Evolutionary conservation across 2,797 vertebrate species (phyloP).

Genomic region (Enteromius anoplus): DNA sequence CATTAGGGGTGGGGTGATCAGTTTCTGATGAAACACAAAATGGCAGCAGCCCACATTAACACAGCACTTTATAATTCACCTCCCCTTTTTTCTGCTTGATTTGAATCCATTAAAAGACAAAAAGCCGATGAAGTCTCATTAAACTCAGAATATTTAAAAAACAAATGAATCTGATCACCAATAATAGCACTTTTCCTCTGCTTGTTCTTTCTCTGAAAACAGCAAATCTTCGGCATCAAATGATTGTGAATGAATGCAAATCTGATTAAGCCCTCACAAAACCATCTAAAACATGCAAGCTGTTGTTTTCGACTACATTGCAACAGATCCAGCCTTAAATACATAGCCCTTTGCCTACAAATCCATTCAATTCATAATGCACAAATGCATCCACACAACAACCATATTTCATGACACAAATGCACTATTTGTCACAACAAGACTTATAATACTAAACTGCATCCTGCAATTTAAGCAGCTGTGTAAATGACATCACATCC

Average conservation of each 20-base stretch:
- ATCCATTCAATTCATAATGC: background rate
- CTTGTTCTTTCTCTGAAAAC: slow-evolving; percentile 12
- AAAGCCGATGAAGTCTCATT: background rate
- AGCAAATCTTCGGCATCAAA: slow-evolving; percentile 27
- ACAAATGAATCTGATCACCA: slow-evolving; percentile 10
- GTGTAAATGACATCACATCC: slow-evolving; percentile 30
- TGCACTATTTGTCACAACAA: background rate
- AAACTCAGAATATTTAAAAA: slow-evolving; percentile 6
- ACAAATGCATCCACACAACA: background rate
- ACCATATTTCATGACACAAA: background rate
- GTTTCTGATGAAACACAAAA: slow-evolving; percentile 41
- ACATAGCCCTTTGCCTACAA: background rate
- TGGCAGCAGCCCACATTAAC: slow-evolving; percentile 29
- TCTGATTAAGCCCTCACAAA: slow-evolving; percentile 2
- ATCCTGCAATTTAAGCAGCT: background rate
- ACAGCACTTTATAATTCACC: background rate
- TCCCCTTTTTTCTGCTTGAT: background rate
- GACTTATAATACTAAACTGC: background rate
- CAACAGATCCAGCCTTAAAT: slow-evolving; percentile 3
- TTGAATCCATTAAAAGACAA: background rate
- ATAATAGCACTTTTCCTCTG: background rate
- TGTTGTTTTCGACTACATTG: background rate
- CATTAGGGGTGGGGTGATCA: slow-evolving; percentile 3
- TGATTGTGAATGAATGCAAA: slow-evolving; percentile 31
- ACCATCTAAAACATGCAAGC: background rate